Percentiles rank a stretch among this genome's conserved stretches.
Evolutionary conservation across 30 jellyfish, hydroid and myxozoan genomes (phyloP).

Genomic region (Haliclystus octoradiatus): DNA sequence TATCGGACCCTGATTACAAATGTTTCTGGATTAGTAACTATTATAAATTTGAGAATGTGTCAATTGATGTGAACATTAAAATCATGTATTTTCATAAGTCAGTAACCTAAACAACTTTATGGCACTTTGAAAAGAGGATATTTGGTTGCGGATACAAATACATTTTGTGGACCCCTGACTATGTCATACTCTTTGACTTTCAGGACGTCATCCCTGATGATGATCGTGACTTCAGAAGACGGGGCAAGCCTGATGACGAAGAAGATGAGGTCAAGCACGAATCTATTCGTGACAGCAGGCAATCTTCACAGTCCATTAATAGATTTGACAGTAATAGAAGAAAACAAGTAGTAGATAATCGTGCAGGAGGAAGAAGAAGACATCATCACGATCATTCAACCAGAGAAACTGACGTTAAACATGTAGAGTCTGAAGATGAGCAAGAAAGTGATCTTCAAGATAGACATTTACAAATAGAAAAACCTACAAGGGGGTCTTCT

Average conservation of each 20-base stretch:
- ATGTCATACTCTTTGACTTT: too few species aligned
- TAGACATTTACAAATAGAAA: not conserved
- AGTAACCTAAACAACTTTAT: too few species aligned
- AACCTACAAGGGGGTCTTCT: not conserved
- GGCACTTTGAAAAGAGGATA: too few species aligned
- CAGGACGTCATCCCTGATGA: not conserved
- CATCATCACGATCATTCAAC: not conserved
- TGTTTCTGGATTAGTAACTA: too few species aligned
- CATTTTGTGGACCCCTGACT: too few species aligned
- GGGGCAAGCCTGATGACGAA: slow-evolving; percentile 1
- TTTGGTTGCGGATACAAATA: too few species aligned
- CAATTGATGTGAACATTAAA: too few species aligned
- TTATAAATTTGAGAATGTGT: too few species aligned
- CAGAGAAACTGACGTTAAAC: not conserved
- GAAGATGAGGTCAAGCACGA: not conserved
- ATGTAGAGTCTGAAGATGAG: not conserved
- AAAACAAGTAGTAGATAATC: not conserved
- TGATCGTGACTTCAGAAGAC: not conserved
- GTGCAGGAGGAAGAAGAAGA: not conserved
- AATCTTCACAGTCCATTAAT: not conserved
- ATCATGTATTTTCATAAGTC: too few species aligned
- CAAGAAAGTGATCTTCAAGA: not conserved
- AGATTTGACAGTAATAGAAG: not conserved
- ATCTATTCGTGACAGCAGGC: not conserved
- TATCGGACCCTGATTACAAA: too few species aligned